phyloP scores from a whole-genome alignment of 1,140 invertebrate genomes.

The Centruroides sculpturatus region DNA sequence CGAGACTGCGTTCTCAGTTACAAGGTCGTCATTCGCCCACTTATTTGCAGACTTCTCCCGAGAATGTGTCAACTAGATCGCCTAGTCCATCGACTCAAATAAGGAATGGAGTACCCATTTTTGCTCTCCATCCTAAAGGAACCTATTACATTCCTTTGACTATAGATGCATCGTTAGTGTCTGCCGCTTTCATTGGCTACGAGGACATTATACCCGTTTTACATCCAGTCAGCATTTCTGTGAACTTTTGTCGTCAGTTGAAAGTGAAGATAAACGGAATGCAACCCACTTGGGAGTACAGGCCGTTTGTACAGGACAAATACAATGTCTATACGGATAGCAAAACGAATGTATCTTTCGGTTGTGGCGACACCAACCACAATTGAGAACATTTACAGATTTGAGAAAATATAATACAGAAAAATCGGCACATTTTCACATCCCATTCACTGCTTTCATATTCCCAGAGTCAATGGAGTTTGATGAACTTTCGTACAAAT shows the following conservation, averaged over 20 bases:
- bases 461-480: too few species aligned
- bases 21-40: slow-evolving; percentile 19
- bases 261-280: too few species aligned
- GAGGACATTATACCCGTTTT: slow-evolving; percentile 41
- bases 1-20: neutral
- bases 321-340: too few species aligned
- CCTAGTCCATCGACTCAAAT: slow-evolving; percentile 20
- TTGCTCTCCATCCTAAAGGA: slow-evolving; percentile 65
- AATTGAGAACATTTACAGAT: too few species aligned
- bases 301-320: too few species aligned
- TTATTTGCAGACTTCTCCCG: slow-evolving; percentile 22
- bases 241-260: slow-evolving; percentile 45
- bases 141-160: slow-evolving; percentile 83
- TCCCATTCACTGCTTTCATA: too few species aligned
- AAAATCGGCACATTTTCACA: too few species aligned
- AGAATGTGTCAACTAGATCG: slow-evolving; percentile 16
- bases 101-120: slow-evolving; percentile 47
- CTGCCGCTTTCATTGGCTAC: slow-evolving; percentile 45
- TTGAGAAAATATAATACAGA: too few species aligned
- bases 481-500: too few species aligned
- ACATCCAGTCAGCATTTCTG: slow-evolving; percentile 80
- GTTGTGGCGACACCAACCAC: too few species aligned
- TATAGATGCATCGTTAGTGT: slow-evolving; percentile 57
- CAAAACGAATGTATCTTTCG: too few species aligned
- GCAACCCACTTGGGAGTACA: too few species aligned